phyloP scores from a whole-genome alignment of 92 coral and sea anemone genomes.

The Palythoa grandis region DNA sequence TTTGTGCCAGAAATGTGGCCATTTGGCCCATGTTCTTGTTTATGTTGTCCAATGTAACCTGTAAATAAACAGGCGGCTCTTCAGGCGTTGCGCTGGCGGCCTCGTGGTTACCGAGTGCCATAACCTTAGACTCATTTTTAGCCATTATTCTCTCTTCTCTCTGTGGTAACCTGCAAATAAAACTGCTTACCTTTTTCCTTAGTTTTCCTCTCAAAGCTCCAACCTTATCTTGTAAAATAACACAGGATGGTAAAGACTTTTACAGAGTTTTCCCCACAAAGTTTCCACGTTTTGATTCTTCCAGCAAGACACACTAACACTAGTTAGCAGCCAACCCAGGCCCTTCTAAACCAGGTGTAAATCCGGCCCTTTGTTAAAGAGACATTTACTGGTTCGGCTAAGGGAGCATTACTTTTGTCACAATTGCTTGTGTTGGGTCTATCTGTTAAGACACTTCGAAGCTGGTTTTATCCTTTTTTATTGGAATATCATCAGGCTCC shows the following conservation, averaged over 20 bases:
- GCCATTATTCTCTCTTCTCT: constrained; percentile 1
- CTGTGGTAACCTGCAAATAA: neutral
- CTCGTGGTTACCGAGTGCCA: neutral
- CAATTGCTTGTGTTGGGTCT: too few species aligned
- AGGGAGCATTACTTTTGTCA: too few species aligned
- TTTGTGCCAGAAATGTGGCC: constrained; percentile 36
- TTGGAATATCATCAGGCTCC: too few species aligned
- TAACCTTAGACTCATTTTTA: neutral
- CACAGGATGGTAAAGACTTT: constrained; percentile 11
- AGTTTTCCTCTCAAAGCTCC: neutral
- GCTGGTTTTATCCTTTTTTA: too few species aligned
- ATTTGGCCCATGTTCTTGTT: constrained; percentile 43
- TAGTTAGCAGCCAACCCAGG: too few species aligned
- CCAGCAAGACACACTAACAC: neutral
- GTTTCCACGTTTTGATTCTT: neutral
- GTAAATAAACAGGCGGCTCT: constrained; percentile 13
- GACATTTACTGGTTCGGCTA: too few species aligned
- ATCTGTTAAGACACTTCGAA: too few species aligned
- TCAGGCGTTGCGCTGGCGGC: constrained; percentile 5
- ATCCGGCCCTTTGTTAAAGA: too few species aligned
- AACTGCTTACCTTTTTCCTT: neutral
- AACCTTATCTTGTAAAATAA: neutral
- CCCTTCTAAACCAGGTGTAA: too few species aligned
- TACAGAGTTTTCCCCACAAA: neutral
- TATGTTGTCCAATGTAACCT: constrained; percentile 25